Evolutionary conservation across 2,797 vertebrate genomes (phyloP).

Genomic region (Galaxias olidus): DNA sequence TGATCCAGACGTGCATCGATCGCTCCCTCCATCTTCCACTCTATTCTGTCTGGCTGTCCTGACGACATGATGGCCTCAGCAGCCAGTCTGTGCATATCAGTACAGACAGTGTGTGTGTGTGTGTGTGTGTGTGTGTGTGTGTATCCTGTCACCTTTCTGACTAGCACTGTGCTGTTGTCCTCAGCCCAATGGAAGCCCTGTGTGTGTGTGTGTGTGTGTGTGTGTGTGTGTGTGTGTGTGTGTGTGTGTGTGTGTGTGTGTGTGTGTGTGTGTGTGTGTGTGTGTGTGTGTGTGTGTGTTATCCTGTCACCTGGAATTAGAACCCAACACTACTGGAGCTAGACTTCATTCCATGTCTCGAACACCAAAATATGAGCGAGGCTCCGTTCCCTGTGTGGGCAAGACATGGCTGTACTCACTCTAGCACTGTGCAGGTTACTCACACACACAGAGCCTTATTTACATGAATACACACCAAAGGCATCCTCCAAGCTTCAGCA

Average conservation of each 20-base stretch:
- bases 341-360: too few relatives aligned
- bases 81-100: neutral
- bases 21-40: neutral
- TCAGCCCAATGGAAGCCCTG: neutral
- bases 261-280: neutral
- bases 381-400: too few relatives aligned
- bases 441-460: too few relatives aligned
- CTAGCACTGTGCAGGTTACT: too few relatives aligned
- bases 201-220: neutral
- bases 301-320: too few relatives aligned
- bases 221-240: constrained; percentile 8
- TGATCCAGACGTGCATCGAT: too few relatives aligned
- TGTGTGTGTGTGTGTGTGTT: neutral
- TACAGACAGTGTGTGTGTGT: neutral
- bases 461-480: too few relatives aligned
- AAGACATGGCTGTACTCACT: too few relatives aligned
- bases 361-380: too few relatives aligned
- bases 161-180: too few relatives aligned
- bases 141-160: neutral
- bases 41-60: neutral
- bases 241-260: constrained; percentile 3
- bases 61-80: neutral
- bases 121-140: neutral
- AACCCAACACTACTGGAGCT: too few relatives aligned
- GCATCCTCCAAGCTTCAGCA: too few relatives aligned